Evolutionary conservation across 2,888 invertebrate genomes (phyloP).

Genomic region (Drosophila fulvimacula): DNA sequence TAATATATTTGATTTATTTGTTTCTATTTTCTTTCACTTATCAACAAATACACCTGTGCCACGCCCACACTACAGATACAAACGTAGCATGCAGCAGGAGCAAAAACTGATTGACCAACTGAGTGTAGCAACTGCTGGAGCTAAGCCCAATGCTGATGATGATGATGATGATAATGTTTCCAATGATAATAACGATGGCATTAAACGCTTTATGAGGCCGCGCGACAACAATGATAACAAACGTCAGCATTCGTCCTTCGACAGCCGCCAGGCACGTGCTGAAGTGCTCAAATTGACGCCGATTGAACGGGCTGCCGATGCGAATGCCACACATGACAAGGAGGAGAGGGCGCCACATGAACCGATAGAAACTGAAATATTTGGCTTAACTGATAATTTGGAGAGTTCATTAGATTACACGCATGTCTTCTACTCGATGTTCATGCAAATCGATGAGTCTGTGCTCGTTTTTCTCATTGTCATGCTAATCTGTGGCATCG

Average conservation of each 20-base stretch:
- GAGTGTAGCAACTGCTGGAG: slow-evolving; percentile 15
- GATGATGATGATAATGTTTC: slow-evolving; percentile 18
- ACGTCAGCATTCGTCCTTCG: slow-evolving; percentile 14
- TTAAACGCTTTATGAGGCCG: slow-evolving; percentile 62
- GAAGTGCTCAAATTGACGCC: slow-evolving; percentile 53
- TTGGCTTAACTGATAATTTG: slow-evolving; percentile 70
- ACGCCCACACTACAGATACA: slow-evolving; percentile 51
- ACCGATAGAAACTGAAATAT: slow-evolving; percentile 10
- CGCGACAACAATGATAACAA: slow-evolving; percentile 40
- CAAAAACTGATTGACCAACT: slow-evolving; percentile 54
- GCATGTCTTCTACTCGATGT: slow-evolving; percentile 49
- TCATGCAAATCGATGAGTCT: slow-evolving; percentile 81
- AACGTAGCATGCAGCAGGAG: slow-evolving; percentile 37
- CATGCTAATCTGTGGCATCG: slow-evolving; percentile 85
- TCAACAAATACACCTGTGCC: background rate
- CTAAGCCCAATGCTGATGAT: slow-evolving; percentile 1
- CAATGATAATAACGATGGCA: slow-evolving; percentile 36
- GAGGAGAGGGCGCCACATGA: background rate
- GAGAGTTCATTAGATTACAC: slow-evolving; percentile 68
- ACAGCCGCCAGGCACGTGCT: slow-evolving; percentile 49
- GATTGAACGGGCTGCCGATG: slow-evolving; percentile 14
- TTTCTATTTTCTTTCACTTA: background rate
- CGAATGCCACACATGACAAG: background rate
- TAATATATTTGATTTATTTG: background rate
- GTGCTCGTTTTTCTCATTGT: slow-evolving; percentile 82